Evolutionary conservation across 2,113 vertebrate species (phyloP).

Genomic region (Tonatia bakeri): DNA sequence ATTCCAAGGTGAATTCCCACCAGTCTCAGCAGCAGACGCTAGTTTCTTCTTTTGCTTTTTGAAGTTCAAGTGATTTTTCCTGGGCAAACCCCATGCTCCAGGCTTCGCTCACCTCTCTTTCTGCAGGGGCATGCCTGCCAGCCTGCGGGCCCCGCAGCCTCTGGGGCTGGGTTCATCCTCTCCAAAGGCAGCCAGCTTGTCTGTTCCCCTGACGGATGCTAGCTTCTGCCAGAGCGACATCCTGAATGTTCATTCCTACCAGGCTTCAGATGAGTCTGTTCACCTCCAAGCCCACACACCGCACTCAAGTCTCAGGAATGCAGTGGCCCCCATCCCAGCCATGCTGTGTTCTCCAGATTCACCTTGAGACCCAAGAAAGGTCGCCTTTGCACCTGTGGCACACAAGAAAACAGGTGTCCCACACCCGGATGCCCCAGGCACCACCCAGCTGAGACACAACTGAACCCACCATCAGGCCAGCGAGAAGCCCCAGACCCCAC

Average conservation of each 20-base stretch:
- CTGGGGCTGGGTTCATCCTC: background rate
- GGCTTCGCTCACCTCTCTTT: background rate
- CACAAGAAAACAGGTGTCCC: background rate
- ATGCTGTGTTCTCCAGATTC: too few relatives aligned
- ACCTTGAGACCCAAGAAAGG: background rate
- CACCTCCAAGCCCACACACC: background rate
- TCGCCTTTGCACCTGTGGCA: background rate
- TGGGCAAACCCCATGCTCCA: background rate
- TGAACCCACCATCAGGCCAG: accelerated
- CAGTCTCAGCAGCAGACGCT: accelerated
- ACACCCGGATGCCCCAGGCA: accelerated
- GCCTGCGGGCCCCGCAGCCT: background rate
- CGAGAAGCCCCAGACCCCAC: background rate
- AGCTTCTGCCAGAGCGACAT: background rate
- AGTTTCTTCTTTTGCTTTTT: background rate
- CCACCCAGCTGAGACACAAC: background rate
- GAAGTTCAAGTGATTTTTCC: background rate
- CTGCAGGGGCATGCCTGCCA: background rate
- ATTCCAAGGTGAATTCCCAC: background rate
- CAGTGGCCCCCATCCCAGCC: background rate
- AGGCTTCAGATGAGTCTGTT: background rate
- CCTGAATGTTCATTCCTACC: background rate
- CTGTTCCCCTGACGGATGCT: background rate
- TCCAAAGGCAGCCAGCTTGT: background rate
- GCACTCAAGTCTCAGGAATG: accelerated